Conservation (phyloP, 1,140 invertebrate species). For the Microplitis mediator region DNA sequence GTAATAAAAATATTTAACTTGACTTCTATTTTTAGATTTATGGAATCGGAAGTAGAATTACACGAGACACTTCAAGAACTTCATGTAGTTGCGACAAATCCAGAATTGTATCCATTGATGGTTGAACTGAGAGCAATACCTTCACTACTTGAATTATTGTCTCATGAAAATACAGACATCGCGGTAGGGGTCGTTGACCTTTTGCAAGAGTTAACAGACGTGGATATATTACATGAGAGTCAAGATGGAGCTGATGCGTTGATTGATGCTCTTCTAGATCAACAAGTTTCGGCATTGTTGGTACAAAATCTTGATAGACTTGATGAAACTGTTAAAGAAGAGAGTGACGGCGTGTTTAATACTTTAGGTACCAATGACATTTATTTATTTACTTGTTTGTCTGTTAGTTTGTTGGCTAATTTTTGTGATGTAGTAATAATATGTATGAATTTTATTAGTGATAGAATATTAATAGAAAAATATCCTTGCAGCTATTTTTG, state of each 20-base stretch:
- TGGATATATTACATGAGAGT: slow-evolving; percentile 93
- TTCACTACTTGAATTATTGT: slow-evolving; percentile 88
- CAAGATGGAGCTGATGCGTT: slow-evolving; percentile 79
- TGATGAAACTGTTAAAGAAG: slow-evolving; percentile 93
- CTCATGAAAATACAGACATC: slow-evolving; percentile 97
- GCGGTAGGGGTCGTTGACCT: slow-evolving; percentile 82
- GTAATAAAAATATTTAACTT: background rate
- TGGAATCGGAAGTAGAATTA: slow-evolving; percentile 98
- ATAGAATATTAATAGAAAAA: slow-evolving; percentile 4
- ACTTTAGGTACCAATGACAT: slow-evolving; percentile 17
- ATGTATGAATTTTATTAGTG: slow-evolving; percentile 19
- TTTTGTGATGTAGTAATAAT: background rate
- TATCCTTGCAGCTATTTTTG: slow-evolving; percentile 74
- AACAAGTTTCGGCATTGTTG: slow-evolving; percentile 89
- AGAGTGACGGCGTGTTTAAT: slow-evolving; percentile 90
- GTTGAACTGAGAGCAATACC: slow-evolving; percentile 89
- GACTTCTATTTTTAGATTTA: slow-evolving; percentile 74
- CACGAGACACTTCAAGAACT: slow-evolving; percentile 92
- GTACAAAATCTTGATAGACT: slow-evolving; percentile 93
- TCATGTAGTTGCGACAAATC: slow-evolving; percentile 92
- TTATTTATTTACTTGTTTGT: background rate
- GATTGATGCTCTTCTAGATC: slow-evolving; percentile 81
- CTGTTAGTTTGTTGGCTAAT: background rate
- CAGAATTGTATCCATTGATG: slow-evolving; percentile 91
- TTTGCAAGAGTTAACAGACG: slow-evolving; percentile 92